Base-by-base conservation (phyloP, 2,888 invertebrate genomes). In the Nebria brevicollis region DNA sequence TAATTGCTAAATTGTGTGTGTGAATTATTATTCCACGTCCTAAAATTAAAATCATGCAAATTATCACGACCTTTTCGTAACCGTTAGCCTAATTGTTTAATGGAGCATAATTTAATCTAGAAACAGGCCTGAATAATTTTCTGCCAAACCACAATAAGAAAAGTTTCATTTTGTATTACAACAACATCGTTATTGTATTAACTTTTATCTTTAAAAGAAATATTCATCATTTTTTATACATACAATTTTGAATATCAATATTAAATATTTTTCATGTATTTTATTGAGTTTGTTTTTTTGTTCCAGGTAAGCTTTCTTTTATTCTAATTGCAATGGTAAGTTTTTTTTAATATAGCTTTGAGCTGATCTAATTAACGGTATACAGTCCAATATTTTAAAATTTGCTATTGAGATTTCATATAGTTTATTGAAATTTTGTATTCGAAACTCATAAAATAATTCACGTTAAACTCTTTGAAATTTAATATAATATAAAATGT, bases 21-120 rank as follows among this genome's bases (percentile, higher is more conserved):
- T 54, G 54, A 54, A 54, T 54, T 54, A 54, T 54, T 54, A 54
- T 54, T 54, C 54, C 54, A 54, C 54, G 54, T 54, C 54, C 54
- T 54, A 54, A 54, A 54, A 54, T 54, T 54, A 13, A 54, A 54
- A 54, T 54, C 54, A 54, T 54, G 54, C 54, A 54, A 54, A 54
- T 54, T 54, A 8, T 8, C 11, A 13, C 54, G 54, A 54, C 54
- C 54, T 54, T 54, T 54, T 54, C 4, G 54, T 54, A 54, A 54
- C 54, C 54, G 54, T 54, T 54, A 54, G 54, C 54, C 54, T 54
- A 54, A 54, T 54, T 54, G 54, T 54, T 54, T 54, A 54, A 54
- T 54, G 54, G 54, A 8, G 54, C 54, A 54, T 54, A 54, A 54
- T 54, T 54, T 8, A 54, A 54, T 54, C 54, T 54, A 54, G 13